Evolutionary conservation across 2,113 vertebrate genomes (phyloP).

Genomic region (Callaeas wilsoni): DNA sequence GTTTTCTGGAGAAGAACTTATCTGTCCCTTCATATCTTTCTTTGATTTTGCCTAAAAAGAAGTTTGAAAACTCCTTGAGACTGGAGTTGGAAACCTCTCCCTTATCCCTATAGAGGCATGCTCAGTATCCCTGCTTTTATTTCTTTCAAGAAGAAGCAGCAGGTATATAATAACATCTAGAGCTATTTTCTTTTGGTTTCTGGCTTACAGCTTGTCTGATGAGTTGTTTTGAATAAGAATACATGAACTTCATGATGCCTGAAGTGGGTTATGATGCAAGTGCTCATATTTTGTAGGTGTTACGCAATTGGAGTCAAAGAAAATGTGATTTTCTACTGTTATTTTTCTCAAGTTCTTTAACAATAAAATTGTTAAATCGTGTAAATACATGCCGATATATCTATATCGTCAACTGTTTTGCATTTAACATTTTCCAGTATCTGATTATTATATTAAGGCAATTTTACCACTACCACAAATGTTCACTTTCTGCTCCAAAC

Average conservation of each 20-base stretch:
- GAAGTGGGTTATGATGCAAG: neutral
- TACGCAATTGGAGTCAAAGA: neutral
- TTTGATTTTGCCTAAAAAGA: neutral
- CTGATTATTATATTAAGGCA: neutral
- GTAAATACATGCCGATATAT: neutral
- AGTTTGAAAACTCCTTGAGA: neutral
- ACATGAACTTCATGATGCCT: neutral
- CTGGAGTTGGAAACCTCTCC: neutral
- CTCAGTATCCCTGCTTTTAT: neutral
- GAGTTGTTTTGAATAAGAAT: neutral
- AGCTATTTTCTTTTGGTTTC: neutral
- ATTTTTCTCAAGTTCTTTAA: neutral
- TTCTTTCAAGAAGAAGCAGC: neutral
- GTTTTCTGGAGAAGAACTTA: neutral
- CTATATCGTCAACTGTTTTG: neutral
- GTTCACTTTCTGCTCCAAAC: neutral
- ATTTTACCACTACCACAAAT: neutral
- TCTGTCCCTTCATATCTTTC: neutral
- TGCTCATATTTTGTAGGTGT: neutral
- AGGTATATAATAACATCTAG: neutral
- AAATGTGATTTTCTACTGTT: neutral
- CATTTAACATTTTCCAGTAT: neutral
- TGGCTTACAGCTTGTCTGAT: neutral
- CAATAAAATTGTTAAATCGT: neutral
- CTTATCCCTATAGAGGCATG: neutral